These are phyloP conservation scores for Phyllostomus hastatus DNA, from an alignment of 2,113 vertebrate species.

Conservation along the genomic window DNA sequence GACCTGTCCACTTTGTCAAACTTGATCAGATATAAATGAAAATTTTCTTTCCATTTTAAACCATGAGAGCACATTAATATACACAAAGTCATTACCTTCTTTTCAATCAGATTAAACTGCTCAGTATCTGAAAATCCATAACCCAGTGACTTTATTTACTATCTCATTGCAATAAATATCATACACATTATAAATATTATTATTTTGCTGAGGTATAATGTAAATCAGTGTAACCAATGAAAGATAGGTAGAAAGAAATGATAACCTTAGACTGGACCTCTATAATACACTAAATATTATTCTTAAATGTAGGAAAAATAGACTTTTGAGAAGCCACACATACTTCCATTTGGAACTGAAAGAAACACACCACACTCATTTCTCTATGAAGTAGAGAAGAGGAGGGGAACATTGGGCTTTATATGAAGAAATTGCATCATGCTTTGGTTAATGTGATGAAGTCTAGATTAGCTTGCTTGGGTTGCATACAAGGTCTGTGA, in stretches of 20 bases:
- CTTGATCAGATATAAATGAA: constrained; percentile 24
- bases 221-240: neutral
- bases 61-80: neutral
- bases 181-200: constrained; percentile 4
- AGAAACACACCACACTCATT: neutral
- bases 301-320: neutral
- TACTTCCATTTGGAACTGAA: neutral
- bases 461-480: neutral
- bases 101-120: constrained; percentile 50
- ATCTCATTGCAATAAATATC: neutral
- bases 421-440: neutral
- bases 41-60: constrained; percentile 23
- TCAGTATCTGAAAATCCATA: constrained; percentile 19
- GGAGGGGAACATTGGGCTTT: neutral
- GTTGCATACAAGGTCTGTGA: neutral
- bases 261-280: neutral
- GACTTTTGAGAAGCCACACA: neutral
- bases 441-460: neutral
- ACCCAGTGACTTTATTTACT: neutral
- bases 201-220: neutral
- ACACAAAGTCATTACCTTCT: constrained; percentile 31
- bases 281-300: neutral
- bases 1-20: neutral
- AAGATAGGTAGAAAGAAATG: neutral
- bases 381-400: neutral